Evolutionary conservation across 2,888 invertebrate species (phyloP), one percentile per base, ranked within the genome.

Genomic region (Spodoptera picta): DNA sequence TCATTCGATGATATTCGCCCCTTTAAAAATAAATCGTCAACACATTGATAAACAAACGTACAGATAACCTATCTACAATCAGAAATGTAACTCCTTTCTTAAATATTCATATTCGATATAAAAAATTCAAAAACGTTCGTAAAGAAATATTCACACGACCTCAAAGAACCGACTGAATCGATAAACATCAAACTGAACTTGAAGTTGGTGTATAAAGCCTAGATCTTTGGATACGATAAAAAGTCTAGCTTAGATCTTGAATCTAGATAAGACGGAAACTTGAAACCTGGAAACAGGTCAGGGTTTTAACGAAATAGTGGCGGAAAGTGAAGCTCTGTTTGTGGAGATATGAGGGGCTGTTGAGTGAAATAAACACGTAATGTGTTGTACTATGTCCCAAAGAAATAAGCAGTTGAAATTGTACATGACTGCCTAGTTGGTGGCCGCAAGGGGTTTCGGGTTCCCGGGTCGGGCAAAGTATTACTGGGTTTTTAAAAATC

Each of bases 241-340:
- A 69, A 69, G 75, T 79, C 83, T 87, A 88, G 86, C 84, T 84
- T 77, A 88, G 90, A 92, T 92, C 85, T 81, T 84, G 77, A 81
- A 83, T 80, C 83, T 83, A 86, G 92, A 91, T 92, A 88, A 71
- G 65, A 75, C 73, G 82, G 87, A 84, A 89, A 88, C 88, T 86
- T 85, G 85, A 90, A 86, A 80, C 83, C 77, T 85, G 75, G 79
- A 81, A 89, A 81, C 85, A 74, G 92, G 91, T 91, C 93, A 92
- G 83, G 90, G 88, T 71, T 85, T 77, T 77, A 69, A 81, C 77
- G 77, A 80, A 84, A 73, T 77, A 69, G 82, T 79, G 65, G 70
- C 59, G 73, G 79, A 79, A 78, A 75, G 77, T 75, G 67, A 73
- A 70, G 49, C 60, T 60, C 64, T 65, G 65, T 46, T 57, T 49